Conservation (phyloP, 2,888 invertebrate genomes). For the Acanthococcus lagerstroemiae region DNA sequence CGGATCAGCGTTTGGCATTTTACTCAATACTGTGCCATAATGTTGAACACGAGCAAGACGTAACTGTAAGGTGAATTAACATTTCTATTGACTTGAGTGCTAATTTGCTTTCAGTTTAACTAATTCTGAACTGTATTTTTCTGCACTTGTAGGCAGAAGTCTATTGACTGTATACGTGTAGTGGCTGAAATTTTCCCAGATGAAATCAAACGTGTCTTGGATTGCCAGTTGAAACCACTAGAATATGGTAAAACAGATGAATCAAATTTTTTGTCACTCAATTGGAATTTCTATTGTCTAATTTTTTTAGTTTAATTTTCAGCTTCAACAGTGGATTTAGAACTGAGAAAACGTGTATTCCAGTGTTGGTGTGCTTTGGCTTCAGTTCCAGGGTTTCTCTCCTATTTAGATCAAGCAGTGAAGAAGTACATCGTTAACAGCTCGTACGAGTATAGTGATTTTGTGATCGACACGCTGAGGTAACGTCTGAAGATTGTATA, state of each 20-base stretch:
- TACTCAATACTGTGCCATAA: background rate
- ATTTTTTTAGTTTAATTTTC: too few relatives aligned
- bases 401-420: background rate
- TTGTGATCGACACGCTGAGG: slow-evolving; percentile 8
- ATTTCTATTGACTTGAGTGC: too few relatives aligned
- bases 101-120: background rate
- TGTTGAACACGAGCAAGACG: background rate
- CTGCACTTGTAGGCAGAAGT: background rate
- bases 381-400: slow-evolving; percentile 6
- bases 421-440: background rate
- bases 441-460: background rate
- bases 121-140: background rate
- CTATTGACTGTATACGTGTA: background rate
- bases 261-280: too few relatives aligned
- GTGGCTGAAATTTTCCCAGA: background rate
- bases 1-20: background rate
- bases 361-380: background rate
- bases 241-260: too few relatives aligned
- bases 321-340: background rate
- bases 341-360: slow-evolving; percentile 4
- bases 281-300: too few relatives aligned
- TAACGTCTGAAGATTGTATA: background rate
- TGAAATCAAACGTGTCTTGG: background rate
- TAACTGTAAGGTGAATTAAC: background rate
- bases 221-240: background rate